Evolutionary conservation across 1,140 invertebrate genomes (phyloP).

Genomic region (Drosophila erecta): DNA sequence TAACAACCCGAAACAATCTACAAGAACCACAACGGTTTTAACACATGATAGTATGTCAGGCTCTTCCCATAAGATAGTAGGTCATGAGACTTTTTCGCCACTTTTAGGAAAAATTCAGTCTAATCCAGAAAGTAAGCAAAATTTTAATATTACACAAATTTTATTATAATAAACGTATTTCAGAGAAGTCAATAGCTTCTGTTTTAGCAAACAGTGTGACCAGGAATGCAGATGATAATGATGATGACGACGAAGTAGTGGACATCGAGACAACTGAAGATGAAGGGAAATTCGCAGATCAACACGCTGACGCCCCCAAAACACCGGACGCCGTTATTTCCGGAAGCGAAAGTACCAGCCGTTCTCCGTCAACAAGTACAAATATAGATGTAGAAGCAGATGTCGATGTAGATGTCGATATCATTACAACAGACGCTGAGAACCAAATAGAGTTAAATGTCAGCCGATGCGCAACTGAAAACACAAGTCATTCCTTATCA

Average conservation of each 20-base stretch:
- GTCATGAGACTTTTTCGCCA: constrained; percentile 26
- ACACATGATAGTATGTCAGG: constrained; percentile 52
- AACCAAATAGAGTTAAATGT: constrained; percentile 47
- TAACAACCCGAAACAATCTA: constrained; percentile 76
- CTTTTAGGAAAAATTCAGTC: constrained; percentile 23
- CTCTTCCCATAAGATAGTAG: constrained; percentile 19
- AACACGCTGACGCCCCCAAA: constrained; percentile 8
- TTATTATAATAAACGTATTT: background rate
- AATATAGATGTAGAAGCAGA: constrained; percentile 61
- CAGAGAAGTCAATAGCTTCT: constrained; percentile 11
- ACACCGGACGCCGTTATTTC: constrained; percentile 14
- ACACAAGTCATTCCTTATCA: constrained; percentile 12
- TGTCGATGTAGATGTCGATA: constrained; percentile 60
- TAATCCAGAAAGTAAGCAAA: constrained; percentile 21
- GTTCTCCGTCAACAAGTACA: constrained; percentile 42
- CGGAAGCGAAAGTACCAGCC: constrained; percentile 31
- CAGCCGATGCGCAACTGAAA: constrained; percentile 5
- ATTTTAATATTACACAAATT: background rate
- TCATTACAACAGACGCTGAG: constrained; percentile 59
- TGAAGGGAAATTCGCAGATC: constrained; percentile 46
- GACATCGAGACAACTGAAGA: constrained; percentile 88
- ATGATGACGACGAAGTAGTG: constrained; percentile 87
- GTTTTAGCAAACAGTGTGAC: background rate
- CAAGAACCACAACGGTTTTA: constrained; percentile 84
- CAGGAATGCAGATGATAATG: constrained; percentile 37